Evolutionary conservation across 2,797 vertebrate genomes (phyloP), one percentile per base, ranked within the genome.

Genomic region (Myotis daubentonii): DNA sequence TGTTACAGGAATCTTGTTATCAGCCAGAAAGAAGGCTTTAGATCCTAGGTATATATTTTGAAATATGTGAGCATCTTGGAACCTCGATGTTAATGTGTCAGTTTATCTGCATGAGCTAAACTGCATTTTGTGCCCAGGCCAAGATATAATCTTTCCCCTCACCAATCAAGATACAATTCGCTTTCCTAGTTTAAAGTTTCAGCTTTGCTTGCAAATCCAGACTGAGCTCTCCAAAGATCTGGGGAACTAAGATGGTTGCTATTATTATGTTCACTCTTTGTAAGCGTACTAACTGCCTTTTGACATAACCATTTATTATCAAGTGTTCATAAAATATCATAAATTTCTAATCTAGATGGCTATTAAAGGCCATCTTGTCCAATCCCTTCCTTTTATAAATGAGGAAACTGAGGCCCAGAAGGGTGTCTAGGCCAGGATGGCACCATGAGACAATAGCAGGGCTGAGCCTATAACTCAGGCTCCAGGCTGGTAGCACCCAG

Each of bases 1-100:
- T 95, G 93, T 96, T 97, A 95, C 96, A 96, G 70, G 96, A 94
- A 96, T 91, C 83, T 60, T 95, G 66, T 96, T 97, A 97, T 96
- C 95, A 94, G 82, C 75, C 93, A 95, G 91, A 94, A 94, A 57
- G 84, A 91, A 92, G 74, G 44, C 91, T 95, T 96, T 95, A 96
- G 94, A 96, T 91, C 38, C 94, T 91, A 89, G 91, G 82, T 92
- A 94, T 79, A 76, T 62, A 80, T 96, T 97, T 96, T 89, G 80
- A 96, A 96, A 95, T 91, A 96, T 41, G 62, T 91, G 81, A 97
- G 72, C 90, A 94, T 93, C 91, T 96, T 97, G 95, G 93, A 96
- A 97, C 47, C 38, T 84, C 22, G 28, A 12, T 85, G 68, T 92
- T 92, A 92, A 93, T 87, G 53, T 95, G 88, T 91, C 68, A 60